These are phyloP conservation scores for Benthosema pterotum DNA, from an alignment of 2,797 vertebrate species.

Conservation along the genomic window DNA sequence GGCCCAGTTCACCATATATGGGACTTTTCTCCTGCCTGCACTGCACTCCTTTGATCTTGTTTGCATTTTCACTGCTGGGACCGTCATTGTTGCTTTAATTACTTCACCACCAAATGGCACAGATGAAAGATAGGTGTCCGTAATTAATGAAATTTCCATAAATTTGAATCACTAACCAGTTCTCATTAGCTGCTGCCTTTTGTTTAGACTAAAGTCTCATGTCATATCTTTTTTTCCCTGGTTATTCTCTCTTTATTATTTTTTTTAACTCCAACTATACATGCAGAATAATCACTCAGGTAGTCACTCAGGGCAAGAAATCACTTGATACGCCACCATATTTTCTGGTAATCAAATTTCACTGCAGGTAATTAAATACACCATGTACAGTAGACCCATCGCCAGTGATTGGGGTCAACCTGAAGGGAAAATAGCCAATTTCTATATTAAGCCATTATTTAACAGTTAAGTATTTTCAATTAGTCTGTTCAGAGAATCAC, in stretches of 20 bases:
- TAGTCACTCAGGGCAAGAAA: slow-evolving; percentile 69
- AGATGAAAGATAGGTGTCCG: slow-evolving; percentile 99
- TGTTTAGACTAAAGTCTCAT: slow-evolving; percentile 87
- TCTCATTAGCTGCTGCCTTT: slow-evolving; percentile 95
- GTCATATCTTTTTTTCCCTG: slow-evolving; percentile 76
- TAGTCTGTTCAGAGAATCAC: slow-evolving; percentile 70
- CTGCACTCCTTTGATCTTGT: slow-evolving; percentile 93
- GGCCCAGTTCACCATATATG: slow-evolving; percentile 85
- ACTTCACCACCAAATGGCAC: slow-evolving; percentile 95
- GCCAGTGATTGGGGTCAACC: slow-evolving; percentile 73
- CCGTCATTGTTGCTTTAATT: slow-evolving; percentile 98
- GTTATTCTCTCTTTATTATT: slow-evolving; percentile 11
- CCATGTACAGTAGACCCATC: slow-evolving; percentile 47
- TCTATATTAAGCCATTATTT: slow-evolving; percentile 64
- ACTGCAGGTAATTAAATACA: slow-evolving; percentile 78
- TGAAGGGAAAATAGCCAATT: slow-evolving; percentile 63
- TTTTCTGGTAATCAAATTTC: slow-evolving; percentile 81
- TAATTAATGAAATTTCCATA: slow-evolving; percentile 99
- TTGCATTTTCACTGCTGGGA: slow-evolving; percentile 87
- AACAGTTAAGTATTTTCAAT: slow-evolving; percentile 72
- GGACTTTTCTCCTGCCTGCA: slow-evolving; percentile 88
- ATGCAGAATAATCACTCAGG: slow-evolving; percentile 72
- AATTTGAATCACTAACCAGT: slow-evolving; percentile 99
- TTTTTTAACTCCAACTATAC: slow-evolving; percentile 79
- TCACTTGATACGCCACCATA: slow-evolving; percentile 78